Evolutionary conservation across 2,113 vertebrate species (phyloP).

Genomic region (Azemiops feae): DNA sequence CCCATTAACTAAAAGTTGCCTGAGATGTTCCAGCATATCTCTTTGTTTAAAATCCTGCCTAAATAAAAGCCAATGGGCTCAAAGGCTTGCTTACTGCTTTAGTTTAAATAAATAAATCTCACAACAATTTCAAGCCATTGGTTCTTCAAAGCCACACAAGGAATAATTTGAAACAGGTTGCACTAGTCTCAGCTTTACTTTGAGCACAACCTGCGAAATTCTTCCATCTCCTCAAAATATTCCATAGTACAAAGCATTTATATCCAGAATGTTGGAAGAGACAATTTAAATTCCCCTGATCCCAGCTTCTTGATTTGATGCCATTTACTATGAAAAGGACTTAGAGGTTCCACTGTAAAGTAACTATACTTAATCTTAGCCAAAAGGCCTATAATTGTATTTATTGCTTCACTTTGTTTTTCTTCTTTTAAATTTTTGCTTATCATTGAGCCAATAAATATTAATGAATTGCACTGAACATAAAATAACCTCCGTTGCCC

Average conservation of each 20-base stretch:
- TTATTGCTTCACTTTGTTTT: not conserved
- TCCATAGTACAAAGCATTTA: not conserved
- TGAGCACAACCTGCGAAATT: not conserved
- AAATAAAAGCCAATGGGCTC: not conserved
- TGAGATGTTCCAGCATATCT: not conserved
- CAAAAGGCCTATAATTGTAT: not conserved
- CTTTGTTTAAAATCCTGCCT: not conserved
- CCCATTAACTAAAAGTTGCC: not conserved
- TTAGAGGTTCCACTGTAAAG: slow-evolving; percentile 12
- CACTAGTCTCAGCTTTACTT: not conserved
- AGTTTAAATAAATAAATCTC: not conserved
- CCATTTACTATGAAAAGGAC: not conserved
- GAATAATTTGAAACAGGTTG: not conserved
- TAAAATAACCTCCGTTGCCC: slow-evolving; percentile 1
- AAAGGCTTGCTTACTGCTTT: not conserved
- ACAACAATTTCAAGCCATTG: not conserved
- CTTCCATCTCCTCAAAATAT: not conserved
- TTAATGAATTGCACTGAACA: not conserved
- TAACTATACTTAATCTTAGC: not conserved
- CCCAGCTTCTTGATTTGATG: not conserved
- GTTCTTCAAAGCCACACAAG: not conserved
- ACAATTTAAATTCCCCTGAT: not conserved
- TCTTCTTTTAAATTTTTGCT: not conserved
- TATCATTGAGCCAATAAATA: not conserved
- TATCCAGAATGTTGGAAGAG: not conserved